Evolutionary conservation across 35 echinoderm and acorn worm species (phyloP), one percentile per base, ranked within the genome.

Genomic region (Eucidaris tribuloides): DNA sequence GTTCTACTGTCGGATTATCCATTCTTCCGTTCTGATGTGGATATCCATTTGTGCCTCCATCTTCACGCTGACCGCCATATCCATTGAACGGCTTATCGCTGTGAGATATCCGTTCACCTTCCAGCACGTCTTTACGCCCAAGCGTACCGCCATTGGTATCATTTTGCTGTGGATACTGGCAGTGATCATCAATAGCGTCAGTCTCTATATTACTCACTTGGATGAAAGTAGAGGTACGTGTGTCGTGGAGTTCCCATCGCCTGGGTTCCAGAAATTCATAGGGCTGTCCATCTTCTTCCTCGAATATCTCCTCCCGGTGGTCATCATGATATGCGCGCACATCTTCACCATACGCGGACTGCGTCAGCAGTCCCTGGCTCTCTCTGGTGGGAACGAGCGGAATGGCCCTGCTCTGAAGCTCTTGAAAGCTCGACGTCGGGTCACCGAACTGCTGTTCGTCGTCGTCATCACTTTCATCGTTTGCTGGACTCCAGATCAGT

Each of bases 401-500:
- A 22, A 25, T 66, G 38, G 66, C 19, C 17, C 11, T 38, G 22
- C 40, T 1, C 38, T 33, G 35, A 64, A 33, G 3, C 30, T 32
- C 7, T 15, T 9, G 13, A 64, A 64, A 64, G 61, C 34, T 4
- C 56, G 58, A 9, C 42, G 78, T 7, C 37, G 45, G 1, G 72
- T 94, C 65, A 76, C 80, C 4, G 49, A 70, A 30, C 89, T 94
- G 91, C 58, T 94, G 20, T 24, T 83, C 43, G 46, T 94, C 0
- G 86, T 94, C 18, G 86, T 94, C 9, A 32, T 85, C 34, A 78
- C 81, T 0, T 94, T 94, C 81, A 82, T 83, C 44, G 44, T 94
- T n/a, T 94, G 91, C 49, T 94, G 91, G 91, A 89, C 91, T 9
- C 87, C 86, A 0, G 91, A 94, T 80, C 85, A 89, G 54, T 11